Conservation (phyloP, 2,888 invertebrate genomes). For the Sarcophaga caerulescens region DNA sequence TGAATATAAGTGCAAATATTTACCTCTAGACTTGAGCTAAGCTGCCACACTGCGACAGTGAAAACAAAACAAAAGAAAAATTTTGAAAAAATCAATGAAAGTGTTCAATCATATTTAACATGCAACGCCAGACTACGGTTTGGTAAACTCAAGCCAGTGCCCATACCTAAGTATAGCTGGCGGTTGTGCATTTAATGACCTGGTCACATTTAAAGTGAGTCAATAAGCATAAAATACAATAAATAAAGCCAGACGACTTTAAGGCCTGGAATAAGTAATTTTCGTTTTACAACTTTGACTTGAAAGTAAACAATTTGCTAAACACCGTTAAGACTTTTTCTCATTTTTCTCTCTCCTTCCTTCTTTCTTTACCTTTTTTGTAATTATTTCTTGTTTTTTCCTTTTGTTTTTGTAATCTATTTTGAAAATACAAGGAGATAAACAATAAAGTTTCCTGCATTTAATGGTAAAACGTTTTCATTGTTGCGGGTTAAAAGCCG, state of each 20-base stretch:
- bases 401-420: not conserved
- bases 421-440: not conserved
- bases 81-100: slow-evolving; percentile 33
- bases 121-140: slow-evolving; percentile 16
- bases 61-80: not conserved
- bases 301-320: slow-evolving; percentile 52
- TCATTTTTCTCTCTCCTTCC: not conserved
- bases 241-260: slow-evolving; percentile 17
- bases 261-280: slow-evolving; percentile 4
- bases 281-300: slow-evolving; percentile 32
- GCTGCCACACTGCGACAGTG: not conserved
- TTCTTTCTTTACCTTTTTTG: not conserved
- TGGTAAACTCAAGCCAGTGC: not conserved
- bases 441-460: too few species aligned
- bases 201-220: slow-evolving; percentile 63
- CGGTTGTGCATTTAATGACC: slow-evolving; percentile 46
- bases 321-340: slow-evolving; percentile 1
- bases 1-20: slow-evolving; percentile 25
- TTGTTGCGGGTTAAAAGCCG: slow-evolving; percentile 29
- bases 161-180: slow-evolving; percentile 18
- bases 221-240: slow-evolving; percentile 43
- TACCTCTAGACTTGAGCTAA: slow-evolving; percentile 3
- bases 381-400: not conserved
- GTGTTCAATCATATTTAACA: slow-evolving; percentile 63
- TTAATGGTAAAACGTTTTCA: slow-evolving; percentile 1